phyloP scores from a whole-genome alignment of 2,888 invertebrate genomes.

The Pecten maximus region DNA sequence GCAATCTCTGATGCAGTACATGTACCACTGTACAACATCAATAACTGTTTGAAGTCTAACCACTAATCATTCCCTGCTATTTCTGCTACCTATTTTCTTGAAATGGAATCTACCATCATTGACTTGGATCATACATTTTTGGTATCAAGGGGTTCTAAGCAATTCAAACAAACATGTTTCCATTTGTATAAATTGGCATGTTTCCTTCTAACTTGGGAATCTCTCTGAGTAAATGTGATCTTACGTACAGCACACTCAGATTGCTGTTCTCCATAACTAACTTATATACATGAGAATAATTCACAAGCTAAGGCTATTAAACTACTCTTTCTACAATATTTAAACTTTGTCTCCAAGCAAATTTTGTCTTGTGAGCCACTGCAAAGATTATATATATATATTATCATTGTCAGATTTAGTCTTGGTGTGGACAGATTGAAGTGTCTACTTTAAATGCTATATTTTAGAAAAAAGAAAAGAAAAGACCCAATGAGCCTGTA shows the following conservation, averaged over 20 bases:
- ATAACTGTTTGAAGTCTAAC: neutral
- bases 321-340: no score
- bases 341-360: no score
- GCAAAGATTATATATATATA: no score
- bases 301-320: no score
- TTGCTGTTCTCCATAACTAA: neutral
- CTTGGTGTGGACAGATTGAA: no score
- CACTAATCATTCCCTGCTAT: neutral
- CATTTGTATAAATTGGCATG: slow-evolving; percentile 15
- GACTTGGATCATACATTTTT: neutral
- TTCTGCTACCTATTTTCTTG: neutral
- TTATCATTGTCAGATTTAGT: no score
- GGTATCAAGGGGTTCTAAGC: neutral
- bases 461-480: no score
- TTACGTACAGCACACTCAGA: neutral
- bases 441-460: no score
- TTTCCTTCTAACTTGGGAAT: neutral
- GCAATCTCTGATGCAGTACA: neutral
- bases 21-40: no score
- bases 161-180: neutral
- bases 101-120: neutral
- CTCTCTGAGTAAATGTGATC: neutral
- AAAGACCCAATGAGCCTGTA: no score
- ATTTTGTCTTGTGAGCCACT: neutral
- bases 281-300: neutral